These are phyloP conservation scores for Centropus bengalensis DNA, from an alignment of 2,113 vertebrate genomes.

Conservation along the genomic window DNA sequence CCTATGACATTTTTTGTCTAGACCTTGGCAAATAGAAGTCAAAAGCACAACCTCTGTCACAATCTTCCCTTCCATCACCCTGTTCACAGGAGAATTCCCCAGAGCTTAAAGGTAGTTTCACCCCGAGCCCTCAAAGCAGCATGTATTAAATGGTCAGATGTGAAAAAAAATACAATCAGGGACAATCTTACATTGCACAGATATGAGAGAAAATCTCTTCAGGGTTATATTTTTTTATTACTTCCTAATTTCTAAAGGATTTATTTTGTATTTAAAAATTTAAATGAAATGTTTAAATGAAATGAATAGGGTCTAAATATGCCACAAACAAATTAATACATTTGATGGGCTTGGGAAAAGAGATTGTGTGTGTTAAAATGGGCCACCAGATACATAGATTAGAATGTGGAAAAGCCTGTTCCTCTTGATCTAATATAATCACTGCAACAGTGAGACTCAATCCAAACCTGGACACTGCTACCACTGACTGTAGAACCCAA, in stretches of 20 bases:
- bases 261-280: background rate
- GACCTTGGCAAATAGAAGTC: background rate
- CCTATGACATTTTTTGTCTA: background rate
- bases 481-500: background rate
- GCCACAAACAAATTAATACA: background rate
- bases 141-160: background rate
- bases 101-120: background rate
- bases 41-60: background rate
- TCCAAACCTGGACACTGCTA: background rate
- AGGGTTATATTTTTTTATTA: fast-evolving
- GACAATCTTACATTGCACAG: background rate
- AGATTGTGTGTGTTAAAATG: background rate
- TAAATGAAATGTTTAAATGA: background rate
- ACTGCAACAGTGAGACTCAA: background rate
- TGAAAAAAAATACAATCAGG: background rate
- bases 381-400: background rate
- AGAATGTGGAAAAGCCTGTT: background rate
- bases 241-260: background rate
- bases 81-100: background rate
- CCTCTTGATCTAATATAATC: background rate
- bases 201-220: background rate
- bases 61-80: background rate
- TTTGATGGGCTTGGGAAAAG: background rate
- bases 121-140: background rate
- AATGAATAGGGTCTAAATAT: background rate